Evolutionary conservation across 2,797 vertebrate genomes (phyloP), one percentile per base, ranked within the genome.

Genomic region (Crocidura indochinensis): DNA sequence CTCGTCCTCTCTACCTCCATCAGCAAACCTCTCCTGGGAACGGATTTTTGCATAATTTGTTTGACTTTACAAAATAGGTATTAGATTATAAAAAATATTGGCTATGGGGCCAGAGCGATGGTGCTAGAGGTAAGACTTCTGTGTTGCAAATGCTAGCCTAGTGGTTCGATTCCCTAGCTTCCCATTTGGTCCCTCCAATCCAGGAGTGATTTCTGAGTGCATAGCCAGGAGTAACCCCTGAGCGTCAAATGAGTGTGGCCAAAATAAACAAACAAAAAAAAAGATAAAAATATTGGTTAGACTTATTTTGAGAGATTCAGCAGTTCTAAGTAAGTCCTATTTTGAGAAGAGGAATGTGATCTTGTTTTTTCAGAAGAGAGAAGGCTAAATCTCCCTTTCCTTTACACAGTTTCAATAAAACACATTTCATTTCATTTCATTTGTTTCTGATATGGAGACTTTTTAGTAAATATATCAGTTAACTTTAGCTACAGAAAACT

Each of bases 401-500:
- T 72, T 88, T n/a, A 77, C 27, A 82, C 20, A 84, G 12, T 73
- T 91, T 90, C 11, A 87, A 31, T 93, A 2, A 77, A 7, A 38
- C 38, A 38, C 38, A 67, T 91, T 38, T 76, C 27, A 49, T 56
- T 8, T 88, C 79, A 72, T 72, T 87, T 87, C 4, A 72, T 3
- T 29, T 73, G 29, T 26, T 77, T 75, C 67, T 78, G 15, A 65
- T 49, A 5, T 10, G 60, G 51, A 78, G 4, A 15, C 75, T 22
- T 38, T 64, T 83, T 69, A 62, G 22, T 62, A 26, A 78, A 68
- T 88, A 0, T 53, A 60, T 60, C n/a, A 11, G 51, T 90, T 83
- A 80, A 11, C n/a, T 83, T 89, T 78, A 75, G 73, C 49, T 89
- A 17, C 15, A 44, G 65, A 73, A 87, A 74, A 95, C 82, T 80